Evolutionary conservation across 2,888 invertebrate species (phyloP).

Genomic region (Lamellibrachia satsuma): DNA sequence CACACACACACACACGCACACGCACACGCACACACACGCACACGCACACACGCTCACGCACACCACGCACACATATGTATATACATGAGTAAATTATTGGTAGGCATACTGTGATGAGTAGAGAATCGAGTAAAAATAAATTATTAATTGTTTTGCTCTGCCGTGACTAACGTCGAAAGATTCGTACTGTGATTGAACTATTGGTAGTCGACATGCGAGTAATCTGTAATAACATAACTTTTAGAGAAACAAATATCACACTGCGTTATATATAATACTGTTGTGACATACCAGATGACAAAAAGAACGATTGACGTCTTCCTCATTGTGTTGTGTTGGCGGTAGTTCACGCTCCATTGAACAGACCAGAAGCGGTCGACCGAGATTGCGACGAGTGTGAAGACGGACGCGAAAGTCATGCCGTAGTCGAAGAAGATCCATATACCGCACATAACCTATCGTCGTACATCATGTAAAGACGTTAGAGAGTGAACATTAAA

Average conservation of each 20-base stretch:
- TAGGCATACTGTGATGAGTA: too few relatives aligned
- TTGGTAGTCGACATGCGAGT: not conserved
- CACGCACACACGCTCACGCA: not conserved
- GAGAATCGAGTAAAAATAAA: too few relatives aligned
- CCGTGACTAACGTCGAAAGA: too few relatives aligned
- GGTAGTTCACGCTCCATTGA: conserved; percentile 51
- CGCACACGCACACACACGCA: too few relatives aligned
- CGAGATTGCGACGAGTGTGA: conserved; percentile 61
- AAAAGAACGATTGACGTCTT: conserved; percentile 45
- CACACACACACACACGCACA: too few relatives aligned
- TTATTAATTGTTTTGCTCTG: too few relatives aligned
- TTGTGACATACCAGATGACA: conserved; percentile 48
- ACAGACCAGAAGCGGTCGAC: conserved; percentile 57
- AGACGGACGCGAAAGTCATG: conserved; percentile 64
- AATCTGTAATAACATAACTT: not conserved
- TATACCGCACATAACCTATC: conserved; percentile 52
- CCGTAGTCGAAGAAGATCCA: conserved; percentile 65
- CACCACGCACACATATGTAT: not conserved
- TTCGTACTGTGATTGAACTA: not conserved
- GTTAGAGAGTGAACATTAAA: too few relatives aligned
- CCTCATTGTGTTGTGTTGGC: conserved; percentile 47
- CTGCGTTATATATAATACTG: not conserved
- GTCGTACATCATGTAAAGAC: not conserved
- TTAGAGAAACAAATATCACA: not conserved
- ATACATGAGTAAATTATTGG: too few relatives aligned